Evolutionary conservation across 2,797 vertebrate genomes (phyloP).

Genomic region (Anniella stebbinsi): DNA sequence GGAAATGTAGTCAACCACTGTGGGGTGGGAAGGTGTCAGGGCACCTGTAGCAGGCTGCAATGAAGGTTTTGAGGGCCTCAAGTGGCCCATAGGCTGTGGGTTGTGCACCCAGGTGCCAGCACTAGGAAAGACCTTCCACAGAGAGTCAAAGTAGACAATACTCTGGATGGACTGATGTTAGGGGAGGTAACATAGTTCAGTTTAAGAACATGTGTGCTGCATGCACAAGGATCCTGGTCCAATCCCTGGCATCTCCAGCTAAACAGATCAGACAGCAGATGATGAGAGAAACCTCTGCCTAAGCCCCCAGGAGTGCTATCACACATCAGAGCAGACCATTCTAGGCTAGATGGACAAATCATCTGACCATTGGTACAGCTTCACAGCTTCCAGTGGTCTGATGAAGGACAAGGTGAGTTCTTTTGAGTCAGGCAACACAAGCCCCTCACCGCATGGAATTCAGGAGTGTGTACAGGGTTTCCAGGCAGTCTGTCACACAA

Average conservation of each 20-base stretch:
- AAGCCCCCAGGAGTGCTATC: neutral
- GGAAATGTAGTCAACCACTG: too few relatives aligned
- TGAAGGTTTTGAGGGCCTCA: too few relatives aligned
- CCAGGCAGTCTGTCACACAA: neutral
- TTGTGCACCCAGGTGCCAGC: neutral
- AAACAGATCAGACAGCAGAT: neutral
- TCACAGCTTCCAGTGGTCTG: neutral
- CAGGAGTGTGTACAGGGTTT: neutral
- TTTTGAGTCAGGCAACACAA: neutral
- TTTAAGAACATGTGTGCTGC: neutral
- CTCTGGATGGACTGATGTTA: neutral
- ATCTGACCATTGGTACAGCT: too few relatives aligned
- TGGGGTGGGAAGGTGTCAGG: too few relatives aligned
- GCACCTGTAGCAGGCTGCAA: too few relatives aligned
- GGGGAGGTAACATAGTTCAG: neutral
- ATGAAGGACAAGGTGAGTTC: neutral
- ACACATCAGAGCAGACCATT: too few relatives aligned
- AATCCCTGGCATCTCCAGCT: too few relatives aligned
- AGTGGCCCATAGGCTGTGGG: too few relatives aligned
- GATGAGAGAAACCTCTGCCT: neutral
- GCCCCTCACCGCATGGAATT: neutral
- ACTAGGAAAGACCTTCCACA: neutral
- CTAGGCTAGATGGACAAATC: too few relatives aligned
- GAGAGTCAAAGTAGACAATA: neutral
- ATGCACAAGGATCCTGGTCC: neutral